Base-by-base conservation (phyloP, 1,140 invertebrate genomes). In the Drosophila mayri region DNA sequence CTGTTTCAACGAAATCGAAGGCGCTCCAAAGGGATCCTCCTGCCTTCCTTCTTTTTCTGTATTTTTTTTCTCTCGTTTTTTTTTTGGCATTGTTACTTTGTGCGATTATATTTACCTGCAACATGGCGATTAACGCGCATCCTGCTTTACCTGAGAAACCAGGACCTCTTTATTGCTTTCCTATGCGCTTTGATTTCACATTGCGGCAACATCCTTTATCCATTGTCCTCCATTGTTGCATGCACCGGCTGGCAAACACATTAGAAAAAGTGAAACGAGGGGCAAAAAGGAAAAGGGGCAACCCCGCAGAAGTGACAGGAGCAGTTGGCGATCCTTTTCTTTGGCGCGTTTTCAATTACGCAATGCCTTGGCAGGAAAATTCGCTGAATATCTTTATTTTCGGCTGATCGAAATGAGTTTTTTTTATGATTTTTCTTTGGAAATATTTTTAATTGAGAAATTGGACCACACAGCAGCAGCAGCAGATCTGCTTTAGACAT, bases 31-130 rank as follows among this genome's bases (percentile, higher is more conserved):
- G 30, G 66, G 20, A 72, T 72, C 44, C 70, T 37, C 63, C 66
- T 41, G 22, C 16, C 12, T 25, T 22, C 32, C 30, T 44, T 60
- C 16, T 6, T 40, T 40, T 9, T 35, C 0, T 32, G 25, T 49
- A 28, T 37, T 46, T 20, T 35, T 37, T 46, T 20, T 32, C 38
- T 35, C 43, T 40, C 22, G 2, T 11, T 37, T 16, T 37, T 55
- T 63, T 60, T 79, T 72, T 73, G 61, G 59, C 77, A 74, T 79
- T 79, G 77, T 79, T 79, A 68, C 76, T 66, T 79, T 79, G 76
- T 77, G 73, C 76, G 76, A 79, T 79, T 79, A 78, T 77, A 76
- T 79, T 79, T 79, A 79, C 77, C 77, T 79, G 77, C 76, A 79
- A 79, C 77, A 79, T 79, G 67, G 76, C 77, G 77, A 79, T 79